A percentile compares a stretch with the other conserved stretches of the same genome.
Conservation (phyloP, 2,888 invertebrate genomes). For the Conops quadrifasciatus region DNA sequence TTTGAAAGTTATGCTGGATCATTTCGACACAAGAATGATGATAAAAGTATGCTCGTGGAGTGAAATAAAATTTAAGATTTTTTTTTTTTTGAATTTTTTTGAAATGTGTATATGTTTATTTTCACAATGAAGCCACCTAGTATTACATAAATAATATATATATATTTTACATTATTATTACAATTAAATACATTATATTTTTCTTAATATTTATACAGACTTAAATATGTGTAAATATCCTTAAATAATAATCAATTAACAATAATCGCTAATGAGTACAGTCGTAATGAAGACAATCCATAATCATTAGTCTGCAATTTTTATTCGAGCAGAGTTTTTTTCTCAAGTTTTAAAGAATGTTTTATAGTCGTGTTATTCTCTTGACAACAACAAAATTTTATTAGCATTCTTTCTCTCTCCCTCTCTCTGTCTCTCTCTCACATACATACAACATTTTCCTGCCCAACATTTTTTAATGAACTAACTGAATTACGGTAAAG, state of each 20-base stretch:
- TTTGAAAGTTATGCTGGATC: too few species aligned
- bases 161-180: conserved; percentile 25
- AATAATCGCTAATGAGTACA: too few species aligned
- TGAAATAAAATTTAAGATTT: background rate
- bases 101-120: conserved; percentile 27
- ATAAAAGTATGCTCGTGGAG: too few species aligned
- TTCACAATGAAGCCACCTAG: conserved; percentile 34
- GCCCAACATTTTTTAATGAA: too few species aligned
- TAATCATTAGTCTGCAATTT: background rate
- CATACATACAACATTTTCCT: background rate
- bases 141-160: conserved; percentile 31
- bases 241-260: too few species aligned
- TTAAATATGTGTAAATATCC: background rate
- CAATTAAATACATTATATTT: background rate
- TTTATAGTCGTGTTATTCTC: too few species aligned
- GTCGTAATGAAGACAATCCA: background rate
- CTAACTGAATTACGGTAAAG: too few species aligned
- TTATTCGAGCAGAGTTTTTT: too few species aligned
- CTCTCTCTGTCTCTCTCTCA: background rate
- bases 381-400: background rate
- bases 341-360: too few species aligned
- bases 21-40: too few species aligned
- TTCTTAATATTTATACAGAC: conserved; percentile 12
- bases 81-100: too few species aligned
- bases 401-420: background rate